Evolutionary conservation across 1,140 invertebrate species (phyloP).

Genomic region (Nautilus pompilius): DNA sequence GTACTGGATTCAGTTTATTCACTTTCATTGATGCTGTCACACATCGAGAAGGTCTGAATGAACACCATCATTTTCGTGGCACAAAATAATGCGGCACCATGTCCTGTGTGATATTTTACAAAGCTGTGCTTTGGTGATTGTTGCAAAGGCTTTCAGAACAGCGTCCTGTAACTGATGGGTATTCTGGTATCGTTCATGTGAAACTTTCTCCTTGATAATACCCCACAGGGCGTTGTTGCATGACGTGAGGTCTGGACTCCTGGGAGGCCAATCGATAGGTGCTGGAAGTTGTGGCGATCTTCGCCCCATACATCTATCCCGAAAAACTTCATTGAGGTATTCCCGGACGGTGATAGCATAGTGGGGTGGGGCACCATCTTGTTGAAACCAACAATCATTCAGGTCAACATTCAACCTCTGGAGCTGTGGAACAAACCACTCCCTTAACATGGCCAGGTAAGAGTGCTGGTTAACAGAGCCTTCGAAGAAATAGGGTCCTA

Average conservation of each 20-base stretch:
- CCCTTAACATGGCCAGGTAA: neutral
- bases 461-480: neutral
- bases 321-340: neutral
- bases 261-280: neutral
- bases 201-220: neutral
- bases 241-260: neutral
- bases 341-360: neutral
- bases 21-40: neutral
- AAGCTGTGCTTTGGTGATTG: neutral
- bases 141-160: neutral
- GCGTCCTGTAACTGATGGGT: neutral
- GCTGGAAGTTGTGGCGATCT: neutral
- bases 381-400: neutral
- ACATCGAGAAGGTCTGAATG: neutral
- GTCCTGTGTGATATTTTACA: neutral
- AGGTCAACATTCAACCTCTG: neutral
- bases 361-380: neutral
- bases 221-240: neutral
- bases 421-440: neutral
- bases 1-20: neutral
- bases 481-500: neutral
- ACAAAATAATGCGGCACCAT: neutral
- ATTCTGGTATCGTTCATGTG: neutral
- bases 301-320: neutral
- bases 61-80: neutral